phyloP scores from a whole-genome alignment of 2,888 invertebrate species.

The Aleiodes testaceus region DNA sequence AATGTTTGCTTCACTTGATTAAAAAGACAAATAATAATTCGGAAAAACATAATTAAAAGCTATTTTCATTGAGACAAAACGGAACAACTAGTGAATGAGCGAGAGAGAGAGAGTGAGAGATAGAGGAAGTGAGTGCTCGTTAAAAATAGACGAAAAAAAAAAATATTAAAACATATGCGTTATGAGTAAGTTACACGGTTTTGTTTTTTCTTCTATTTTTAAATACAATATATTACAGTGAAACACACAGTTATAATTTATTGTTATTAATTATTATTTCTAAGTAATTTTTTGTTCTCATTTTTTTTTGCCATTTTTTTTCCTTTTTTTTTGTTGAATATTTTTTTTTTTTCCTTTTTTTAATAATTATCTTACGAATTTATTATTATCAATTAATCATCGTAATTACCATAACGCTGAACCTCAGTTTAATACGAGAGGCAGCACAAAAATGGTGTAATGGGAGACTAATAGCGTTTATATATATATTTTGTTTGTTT shows the following conservation, averaged over 20 bases:
- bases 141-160: not conserved
- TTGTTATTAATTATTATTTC: slow-evolving; percentile 70
- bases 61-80: slow-evolving; percentile 17
- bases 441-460: slow-evolving; percentile 65
- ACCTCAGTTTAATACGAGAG: slow-evolving; percentile 64
- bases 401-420: slow-evolving; percentile 59
- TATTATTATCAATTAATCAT: slow-evolving; percentile 54
- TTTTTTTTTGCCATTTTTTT: slow-evolving; percentile 48
- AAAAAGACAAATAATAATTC: too few relatives aligned
- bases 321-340: slow-evolving; percentile 42
- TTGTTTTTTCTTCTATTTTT: slow-evolving; percentile 62
- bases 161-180: slow-evolving; percentile 34
- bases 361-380: slow-evolving; percentile 63
- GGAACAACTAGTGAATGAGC: slow-evolving; percentile 33
- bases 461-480: slow-evolving; percentile 66
- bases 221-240: slow-evolving; percentile 73
- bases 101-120: slow-evolving; percentile 31
- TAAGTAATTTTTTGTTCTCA: slow-evolving; percentile 55
- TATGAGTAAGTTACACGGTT: slow-evolving; percentile 40
- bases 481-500: slow-evolving; percentile 45
- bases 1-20: not conserved
- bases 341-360: slow-evolving; percentile 46
- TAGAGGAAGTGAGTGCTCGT: slow-evolving; percentile 15
- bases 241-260: slow-evolving; percentile 72
- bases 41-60: not conserved